Evolutionary conservation across 2,113 vertebrate genomes (phyloP), one percentile per base, ranked within the genome.

Genomic region (Epinephelus cyanopodus): DNA sequence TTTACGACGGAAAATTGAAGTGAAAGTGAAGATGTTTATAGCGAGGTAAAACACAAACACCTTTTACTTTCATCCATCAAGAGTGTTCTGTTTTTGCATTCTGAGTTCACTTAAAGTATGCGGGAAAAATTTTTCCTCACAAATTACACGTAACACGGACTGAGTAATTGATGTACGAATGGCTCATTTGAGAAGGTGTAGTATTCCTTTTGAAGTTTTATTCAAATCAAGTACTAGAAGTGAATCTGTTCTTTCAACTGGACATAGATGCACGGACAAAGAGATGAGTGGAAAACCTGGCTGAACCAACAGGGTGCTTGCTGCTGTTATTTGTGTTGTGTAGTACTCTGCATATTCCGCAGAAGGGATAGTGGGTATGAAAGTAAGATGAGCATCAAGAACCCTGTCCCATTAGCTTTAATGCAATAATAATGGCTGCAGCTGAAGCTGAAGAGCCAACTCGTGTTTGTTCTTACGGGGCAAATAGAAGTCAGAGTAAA

Each of bases 351-450:
- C 11, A 62, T 54, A 66, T 54, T 72, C 15, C 6, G 4, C 29
- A 64, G 57, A 63, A 56, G 19, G 15, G 6, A 15, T 42, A 3
- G 48, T 48, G 11, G 61, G 2, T 47, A 17, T 57, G 3, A 57
- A 82, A 74, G 68, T 2, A 83, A 68, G 48, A 70, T 33, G 53
- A 61, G 69, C n/a, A 79, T 62, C 56, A 54, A 42, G 57, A 73
- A 72, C 39, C 21, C 13, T 56, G 25, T 66, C 54, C 60, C 56
- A 48, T 82, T 83, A 72, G 53, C 14, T 74, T 25, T 62, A 85
- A 76, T 83, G 56, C 68, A 74, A 83, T 84, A 79, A 66, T 65
- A 78, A 83, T 76, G 29, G 10, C 74, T 76, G 45, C 14, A 23
- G 65, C 52, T 45, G 68, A 47, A 48, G 63, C 68, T 39, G 29